Conservation (phyloP, 2,888 invertebrate genomes). For the Drosophila koepferae region DNA sequence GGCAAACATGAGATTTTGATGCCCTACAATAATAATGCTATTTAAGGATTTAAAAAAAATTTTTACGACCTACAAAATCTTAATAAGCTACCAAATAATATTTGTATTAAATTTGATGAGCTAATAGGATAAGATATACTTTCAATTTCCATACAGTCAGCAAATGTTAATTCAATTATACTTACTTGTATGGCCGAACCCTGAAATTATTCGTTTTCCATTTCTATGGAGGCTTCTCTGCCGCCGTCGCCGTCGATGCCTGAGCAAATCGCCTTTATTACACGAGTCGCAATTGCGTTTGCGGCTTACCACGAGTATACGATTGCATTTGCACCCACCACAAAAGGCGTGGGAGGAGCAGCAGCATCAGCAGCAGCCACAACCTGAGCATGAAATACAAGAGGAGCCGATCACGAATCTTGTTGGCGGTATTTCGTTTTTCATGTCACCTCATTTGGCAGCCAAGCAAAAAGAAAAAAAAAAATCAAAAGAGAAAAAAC, state of each 20-base stretch:
- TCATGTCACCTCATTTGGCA: slow-evolving; percentile 71
- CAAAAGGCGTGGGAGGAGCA: slow-evolving; percentile 16
- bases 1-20: neutral
- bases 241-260: neutral
- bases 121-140: too few species aligned
- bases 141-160: too few species aligned
- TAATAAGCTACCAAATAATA: too few species aligned
- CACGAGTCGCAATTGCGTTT: slow-evolving; percentile 46
- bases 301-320: slow-evolving; percentile 71
- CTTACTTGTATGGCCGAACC: slow-evolving; percentile 7
- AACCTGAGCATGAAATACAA: slow-evolving; percentile 26
- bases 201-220: slow-evolving; percentile 40
- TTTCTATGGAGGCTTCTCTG: slow-evolving; percentile 41
- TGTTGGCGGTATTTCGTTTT: slow-evolving; percentile 57
- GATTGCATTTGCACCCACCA: slow-evolving; percentile 44
- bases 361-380: slow-evolving; percentile 8
- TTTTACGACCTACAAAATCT: too few species aligned
- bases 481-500: slow-evolving; percentile 19
- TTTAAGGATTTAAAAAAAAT: too few species aligned
- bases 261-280: slow-evolving; percentile 34
- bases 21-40: neutral
- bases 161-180: slow-evolving; percentile 10
- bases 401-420: slow-evolving; percentile 41
- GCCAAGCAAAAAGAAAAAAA: slow-evolving; percentile 41
- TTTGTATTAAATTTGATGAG: too few species aligned